A percentile compares a stretch with the other conserved stretches of the same genome.
phyloP scores from a whole-genome alignment of 2,113 vertebrate species.

The Sander lucioperca region DNA sequence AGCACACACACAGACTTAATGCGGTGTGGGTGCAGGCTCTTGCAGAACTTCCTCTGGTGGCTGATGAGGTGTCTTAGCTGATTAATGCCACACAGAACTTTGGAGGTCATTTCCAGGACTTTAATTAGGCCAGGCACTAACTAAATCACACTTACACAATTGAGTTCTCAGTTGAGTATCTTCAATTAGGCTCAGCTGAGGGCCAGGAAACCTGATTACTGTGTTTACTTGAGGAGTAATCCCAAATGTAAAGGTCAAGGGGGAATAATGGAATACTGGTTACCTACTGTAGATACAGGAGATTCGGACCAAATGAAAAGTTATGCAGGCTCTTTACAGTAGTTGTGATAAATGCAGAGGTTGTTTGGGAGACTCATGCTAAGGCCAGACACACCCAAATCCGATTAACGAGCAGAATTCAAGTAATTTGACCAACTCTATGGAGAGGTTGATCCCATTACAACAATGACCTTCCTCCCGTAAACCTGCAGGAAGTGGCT shows the following conservation, averaged over 20 bases:
- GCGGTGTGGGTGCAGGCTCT: constrained; percentile 43
- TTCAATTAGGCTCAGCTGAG: constrained; percentile 71
- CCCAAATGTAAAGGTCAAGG: constrained; percentile 68
- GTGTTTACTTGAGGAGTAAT: constrained; percentile 61
- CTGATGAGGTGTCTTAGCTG: constrained; percentile 77
- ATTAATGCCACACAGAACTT: constrained; percentile 75
- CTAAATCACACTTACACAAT: constrained; percentile 79
- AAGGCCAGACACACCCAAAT: constrained; percentile 72
- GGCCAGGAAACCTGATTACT: constrained; percentile 74
- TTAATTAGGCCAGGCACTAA: constrained; percentile 76
- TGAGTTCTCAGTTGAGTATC: constrained; percentile 72
- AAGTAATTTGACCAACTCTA: constrained; percentile 53
- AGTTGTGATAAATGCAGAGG: constrained; percentile 37
- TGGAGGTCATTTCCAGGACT: constrained; percentile 78
- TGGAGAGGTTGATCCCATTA: constrained; percentile 75
- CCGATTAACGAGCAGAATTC: constrained; percentile 69
- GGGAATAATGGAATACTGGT: constrained; percentile 39
- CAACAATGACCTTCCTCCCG: constrained; percentile 32
- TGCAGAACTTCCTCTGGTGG: constrained; percentile 57
- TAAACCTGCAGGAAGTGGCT: constrained; percentile 58
- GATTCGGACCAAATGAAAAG: constrained; percentile 62
- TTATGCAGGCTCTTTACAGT: constrained; percentile 54
- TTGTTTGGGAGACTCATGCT: constrained; percentile 60
- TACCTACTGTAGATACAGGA: constrained; percentile 60
- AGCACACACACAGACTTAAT: constrained; percentile 36